Conservation (phyloP, 2,888 invertebrate genomes). For the Campoplex nolae region DNA sequence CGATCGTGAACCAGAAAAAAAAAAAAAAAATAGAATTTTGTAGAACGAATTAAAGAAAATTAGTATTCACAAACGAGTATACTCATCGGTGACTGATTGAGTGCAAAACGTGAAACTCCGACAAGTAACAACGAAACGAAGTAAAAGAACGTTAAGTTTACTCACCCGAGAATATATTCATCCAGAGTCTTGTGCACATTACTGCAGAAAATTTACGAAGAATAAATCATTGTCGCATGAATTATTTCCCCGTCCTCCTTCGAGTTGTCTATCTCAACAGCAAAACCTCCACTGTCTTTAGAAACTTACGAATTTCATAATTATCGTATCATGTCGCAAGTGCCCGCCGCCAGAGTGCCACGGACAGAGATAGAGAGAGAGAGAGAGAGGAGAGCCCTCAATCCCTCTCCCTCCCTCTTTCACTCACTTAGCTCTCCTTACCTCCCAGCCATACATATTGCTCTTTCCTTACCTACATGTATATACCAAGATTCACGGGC, state of each 20-base stretch:
- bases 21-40: neutral
- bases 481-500: too few relatives aligned
- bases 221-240: constrained; percentile 16
- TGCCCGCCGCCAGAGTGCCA: constrained; percentile 72
- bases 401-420: constrained; percentile 50
- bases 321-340: constrained; percentile 83
- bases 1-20: neutral
- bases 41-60: too few relatives aligned
- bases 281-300: constrained; percentile 74
- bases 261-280: constrained; percentile 23
- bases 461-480: too few relatives aligned
- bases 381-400: constrained; percentile 38
- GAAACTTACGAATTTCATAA: constrained; percentile 84
- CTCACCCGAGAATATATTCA: too few relatives aligned
- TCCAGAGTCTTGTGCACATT: neutral
- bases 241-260: constrained; percentile 17
- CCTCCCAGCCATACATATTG: too few relatives aligned
- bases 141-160: too few relatives aligned
- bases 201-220: neutral
- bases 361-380: constrained; percentile 21
- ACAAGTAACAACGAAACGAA: too few relatives aligned
- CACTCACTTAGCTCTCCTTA: too few relatives aligned
- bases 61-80: too few relatives aligned
- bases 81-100: too few relatives aligned
- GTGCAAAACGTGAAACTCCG: too few relatives aligned